These are phyloP conservation scores for Alfaro cultratus DNA, from an alignment of 2,797 vertebrate genomes.

Conservation along the genomic window DNA sequence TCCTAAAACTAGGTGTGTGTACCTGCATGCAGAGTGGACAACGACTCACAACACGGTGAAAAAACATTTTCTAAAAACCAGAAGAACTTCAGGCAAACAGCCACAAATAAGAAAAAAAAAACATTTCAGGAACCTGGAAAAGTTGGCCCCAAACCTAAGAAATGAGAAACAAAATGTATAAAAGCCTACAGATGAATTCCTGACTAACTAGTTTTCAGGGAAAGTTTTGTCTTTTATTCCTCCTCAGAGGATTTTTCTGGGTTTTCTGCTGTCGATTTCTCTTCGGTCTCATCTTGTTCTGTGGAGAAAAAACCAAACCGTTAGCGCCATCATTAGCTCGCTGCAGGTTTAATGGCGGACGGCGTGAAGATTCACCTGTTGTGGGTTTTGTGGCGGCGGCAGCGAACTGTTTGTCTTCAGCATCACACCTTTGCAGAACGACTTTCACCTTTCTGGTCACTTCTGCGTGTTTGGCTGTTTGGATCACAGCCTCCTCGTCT, in stretches of 20 bases:
- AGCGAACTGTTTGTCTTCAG: constrained; percentile 3
- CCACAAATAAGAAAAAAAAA: constrained; percentile 6
- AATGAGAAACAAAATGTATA: constrained; percentile 40
- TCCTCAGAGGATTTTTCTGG: constrained; percentile 39
- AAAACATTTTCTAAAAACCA: constrained; percentile 10
- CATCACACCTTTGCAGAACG: constrained; percentile 65
- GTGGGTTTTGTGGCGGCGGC: constrained; percentile 6
- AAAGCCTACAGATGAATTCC: constrained; percentile 5
- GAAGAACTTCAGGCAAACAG: constrained; percentile 9
- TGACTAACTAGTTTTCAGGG: constrained; percentile 5
- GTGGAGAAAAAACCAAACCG: not conserved
- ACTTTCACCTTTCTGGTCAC: constrained; percentile 68
- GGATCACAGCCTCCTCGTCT: constrained; percentile 46
- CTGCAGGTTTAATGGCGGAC: not conserved
- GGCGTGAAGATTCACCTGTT: constrained; percentile 31
- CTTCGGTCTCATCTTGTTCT: constrained; percentile 18
- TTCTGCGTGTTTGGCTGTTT: constrained; percentile 46
- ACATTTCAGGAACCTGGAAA: constrained; percentile 29
- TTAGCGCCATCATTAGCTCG: not conserved
- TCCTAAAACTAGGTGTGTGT: not conserved
- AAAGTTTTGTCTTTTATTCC: constrained; percentile 18
- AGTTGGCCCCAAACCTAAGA: constrained; percentile 39
- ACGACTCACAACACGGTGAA: constrained; percentile 14
- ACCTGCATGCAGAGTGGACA: constrained; percentile 31
- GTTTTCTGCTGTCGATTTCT: constrained; percentile 7